Evolutionary conservation across 2,888 invertebrate genomes (phyloP), one percentile per base, ranked within the genome.

Genomic region (Seira ritae): DNA sequence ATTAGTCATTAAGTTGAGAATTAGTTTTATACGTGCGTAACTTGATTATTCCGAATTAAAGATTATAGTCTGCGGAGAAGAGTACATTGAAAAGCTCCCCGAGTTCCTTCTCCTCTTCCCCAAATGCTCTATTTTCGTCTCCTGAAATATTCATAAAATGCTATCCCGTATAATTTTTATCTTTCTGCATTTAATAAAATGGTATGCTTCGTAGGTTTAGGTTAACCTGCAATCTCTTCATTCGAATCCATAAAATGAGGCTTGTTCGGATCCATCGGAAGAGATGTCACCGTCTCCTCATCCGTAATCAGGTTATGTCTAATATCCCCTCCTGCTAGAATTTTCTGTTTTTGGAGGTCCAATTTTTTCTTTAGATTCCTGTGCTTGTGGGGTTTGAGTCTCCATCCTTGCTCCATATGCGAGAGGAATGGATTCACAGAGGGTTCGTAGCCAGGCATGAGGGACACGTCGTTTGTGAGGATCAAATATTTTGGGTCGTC

Each of bases 371-470:
- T 46, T 17, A 62, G 22, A 19, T 65, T 66, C 1, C 70, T 31
- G 60, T 77, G 60, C 19, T 31, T 60, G 2, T 60, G 60, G 0
- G 77, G 69, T 23, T 69, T 69, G 2, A 77, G n/a, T 17, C 42
- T 69, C 69, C 69, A 69, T 1, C n/a, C 60, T n/a, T 77, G 77
- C 31, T 77, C 77, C 12, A 77, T 37, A 42, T 77, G 77, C 3
- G 70, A 77, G 2, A 77, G 37, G 22, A 77, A 77, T 6, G 77
- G 77, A 23, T 77, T 77, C n/a, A 77, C 55, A 0, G 77, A 68
- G 37, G 46, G 50, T 22, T 77, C 77, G 37, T 77, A 55, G 55
- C 2, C 2, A 31, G 31, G 31, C 31, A 31, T 31, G 31, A 31
- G 8, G 8, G 31, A 8, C 3, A 55, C 2, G 55, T 55, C 55